phyloP scores from a whole-genome alignment of 2,113 vertebrate species.

The Charina bottae region DNA sequence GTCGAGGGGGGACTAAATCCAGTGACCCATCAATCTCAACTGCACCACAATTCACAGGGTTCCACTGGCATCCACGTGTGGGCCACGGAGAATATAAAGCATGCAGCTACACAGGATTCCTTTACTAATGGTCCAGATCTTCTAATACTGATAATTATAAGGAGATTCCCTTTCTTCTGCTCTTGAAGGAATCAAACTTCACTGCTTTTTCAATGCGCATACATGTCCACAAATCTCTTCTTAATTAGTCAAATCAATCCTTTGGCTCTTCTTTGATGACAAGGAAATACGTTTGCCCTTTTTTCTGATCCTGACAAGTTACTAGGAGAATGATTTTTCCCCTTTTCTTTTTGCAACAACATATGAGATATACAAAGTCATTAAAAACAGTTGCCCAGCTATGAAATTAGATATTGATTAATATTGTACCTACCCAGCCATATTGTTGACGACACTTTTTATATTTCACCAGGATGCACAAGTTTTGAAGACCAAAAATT shows the following conservation, averaged over 20 bases:
- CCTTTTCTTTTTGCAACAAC: conserved; percentile 52
- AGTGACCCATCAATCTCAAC: no score
- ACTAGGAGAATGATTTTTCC: conserved; percentile 63
- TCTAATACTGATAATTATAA: conserved; percentile 23
- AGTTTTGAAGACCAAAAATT: conserved; percentile 16
- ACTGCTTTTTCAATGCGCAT: conserved; percentile 45
- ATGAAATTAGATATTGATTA: conserved; percentile 80
- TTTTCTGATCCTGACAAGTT: conserved; percentile 65
- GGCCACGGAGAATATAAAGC: background rate
- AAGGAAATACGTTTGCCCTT: conserved; percentile 74
- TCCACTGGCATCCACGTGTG: rapidly evolving
- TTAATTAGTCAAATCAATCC: conserved; percentile 74
- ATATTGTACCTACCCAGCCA: conserved; percentile 72
- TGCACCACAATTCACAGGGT: background rate
- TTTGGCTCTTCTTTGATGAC: conserved; percentile 70
- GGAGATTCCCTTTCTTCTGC: conserved; percentile 9
- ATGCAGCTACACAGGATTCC: background rate
- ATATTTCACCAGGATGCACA: conserved; percentile 48
- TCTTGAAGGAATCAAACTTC: conserved; percentile 23
- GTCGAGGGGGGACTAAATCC: background rate
- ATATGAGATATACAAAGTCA: conserved; percentile 67
- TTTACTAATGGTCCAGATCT: background rate
- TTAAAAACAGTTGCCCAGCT: conserved; percentile 78
- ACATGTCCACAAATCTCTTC: conserved; percentile 53
- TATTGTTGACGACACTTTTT: conserved; percentile 54